Conservation (phyloP, 2,113 vertebrate genomes). For the Pomatostomus ruficeps region DNA sequence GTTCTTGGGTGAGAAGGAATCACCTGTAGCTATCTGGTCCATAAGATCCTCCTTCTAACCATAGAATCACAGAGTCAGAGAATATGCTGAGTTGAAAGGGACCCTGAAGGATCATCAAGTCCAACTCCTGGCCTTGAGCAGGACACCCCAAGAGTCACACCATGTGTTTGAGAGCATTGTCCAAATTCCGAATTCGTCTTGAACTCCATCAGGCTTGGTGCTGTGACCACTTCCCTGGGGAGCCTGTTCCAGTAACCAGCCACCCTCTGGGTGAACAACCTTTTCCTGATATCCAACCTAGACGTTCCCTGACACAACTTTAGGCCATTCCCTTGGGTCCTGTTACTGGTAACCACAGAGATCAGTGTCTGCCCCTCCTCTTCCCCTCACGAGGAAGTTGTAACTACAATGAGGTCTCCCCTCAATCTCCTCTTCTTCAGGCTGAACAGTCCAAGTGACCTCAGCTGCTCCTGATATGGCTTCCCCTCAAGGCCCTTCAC, state of each 20-base stretch:
- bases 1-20: neutral
- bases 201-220: neutral
- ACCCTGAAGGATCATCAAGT: neutral
- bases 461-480: fast-evolving
- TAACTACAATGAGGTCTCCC: neutral
- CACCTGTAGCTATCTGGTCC: neutral
- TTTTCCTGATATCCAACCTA: neutral
- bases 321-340: neutral
- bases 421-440: neutral
- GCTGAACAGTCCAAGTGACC: neutral
- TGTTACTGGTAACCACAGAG: neutral
- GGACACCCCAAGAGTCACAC: neutral
- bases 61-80: neutral
- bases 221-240: too few relatives aligned
- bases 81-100: neutral
- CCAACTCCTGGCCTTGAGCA: neutral
- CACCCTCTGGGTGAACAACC: neutral
- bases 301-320: neutral
- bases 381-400: fast-evolving
- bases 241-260: neutral
- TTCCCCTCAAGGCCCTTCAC: neutral
- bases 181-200: neutral
- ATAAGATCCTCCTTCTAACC: neutral
- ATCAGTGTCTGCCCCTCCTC: neutral
- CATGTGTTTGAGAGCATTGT: neutral